These are phyloP conservation scores for Nomada flava DNA, from an alignment of 2,888 invertebrate species.

Conservation along the genomic window DNA sequence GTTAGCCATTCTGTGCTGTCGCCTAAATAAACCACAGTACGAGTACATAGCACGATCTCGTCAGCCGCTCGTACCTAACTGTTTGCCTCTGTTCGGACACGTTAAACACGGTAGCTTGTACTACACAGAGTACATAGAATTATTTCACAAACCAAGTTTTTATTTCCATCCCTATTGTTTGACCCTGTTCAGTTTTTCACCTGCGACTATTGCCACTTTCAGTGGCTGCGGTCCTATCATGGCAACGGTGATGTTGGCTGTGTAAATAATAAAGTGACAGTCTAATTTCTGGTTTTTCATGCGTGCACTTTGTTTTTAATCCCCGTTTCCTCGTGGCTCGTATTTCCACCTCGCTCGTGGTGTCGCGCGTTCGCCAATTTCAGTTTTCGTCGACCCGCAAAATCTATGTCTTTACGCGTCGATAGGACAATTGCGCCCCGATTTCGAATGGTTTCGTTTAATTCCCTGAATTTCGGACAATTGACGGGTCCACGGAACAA, in stretches of 20 bases:
- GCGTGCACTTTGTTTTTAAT: neutral
- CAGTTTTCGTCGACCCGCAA: neutral
- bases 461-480: slow-evolving; percentile 6
- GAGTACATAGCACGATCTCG: too few species aligned
- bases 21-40: too few species aligned
- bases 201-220: neutral
- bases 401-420: slow-evolving; percentile 7
- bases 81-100: slow-evolving; percentile 8
- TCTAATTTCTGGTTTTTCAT: slow-evolving; percentile 1
- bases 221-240: neutral
- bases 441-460: slow-evolving; percentile 17
- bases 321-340: neutral
- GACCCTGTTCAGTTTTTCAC: slow-evolving; percentile 14
- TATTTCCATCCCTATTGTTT: slow-evolving; percentile 31
- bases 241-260: neutral
- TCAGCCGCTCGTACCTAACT: neutral
- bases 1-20: too few species aligned
- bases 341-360: slow-evolving; percentile 5
- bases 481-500: slow-evolving; percentile 5
- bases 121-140: neutral
- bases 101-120: slow-evolving; percentile 22
- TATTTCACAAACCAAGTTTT: slow-evolving; percentile 25
- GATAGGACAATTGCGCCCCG: neutral
- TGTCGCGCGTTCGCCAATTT: neutral
- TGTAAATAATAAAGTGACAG: slow-evolving; percentile 28